Conservation (phyloP, 2,888 invertebrate species). For the Alloscopus bannaensis region DNA sequence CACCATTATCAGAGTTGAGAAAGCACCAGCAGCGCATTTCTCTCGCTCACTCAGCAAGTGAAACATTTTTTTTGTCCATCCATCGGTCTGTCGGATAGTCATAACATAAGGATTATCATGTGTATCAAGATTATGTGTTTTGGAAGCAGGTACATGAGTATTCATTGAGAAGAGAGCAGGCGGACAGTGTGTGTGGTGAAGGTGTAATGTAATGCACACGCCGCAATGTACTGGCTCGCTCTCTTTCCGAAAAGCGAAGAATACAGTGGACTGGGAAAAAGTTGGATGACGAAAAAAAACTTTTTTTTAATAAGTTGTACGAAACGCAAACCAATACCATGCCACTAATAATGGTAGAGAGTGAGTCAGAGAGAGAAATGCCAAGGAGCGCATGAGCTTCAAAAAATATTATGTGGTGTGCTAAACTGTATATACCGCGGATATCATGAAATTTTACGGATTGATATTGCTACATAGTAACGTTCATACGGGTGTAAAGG, state of each 20-base stretch:
- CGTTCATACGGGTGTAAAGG: too few species aligned
- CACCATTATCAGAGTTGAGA: slow-evolving; percentile 9
- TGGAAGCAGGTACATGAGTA: slow-evolving; percentile 1
- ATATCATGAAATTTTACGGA: slow-evolving; percentile 43
- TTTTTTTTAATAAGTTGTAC: slow-evolving; percentile 11
- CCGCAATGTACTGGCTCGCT: too few species aligned
- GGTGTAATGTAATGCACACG: too few species aligned
- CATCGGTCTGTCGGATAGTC: slow-evolving; percentile 13
- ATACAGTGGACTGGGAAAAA: slow-evolving; percentile 7
- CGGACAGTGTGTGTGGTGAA: too few species aligned
- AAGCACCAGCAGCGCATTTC: background rate
- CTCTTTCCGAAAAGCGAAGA: background rate
- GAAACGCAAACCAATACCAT: slow-evolving; percentile 25
- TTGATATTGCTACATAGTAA: slow-evolving; percentile 31
- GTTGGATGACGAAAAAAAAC: slow-evolving; percentile 40
- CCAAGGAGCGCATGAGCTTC: slow-evolving; percentile 48
- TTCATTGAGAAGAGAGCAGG: slow-evolving; percentile 14
- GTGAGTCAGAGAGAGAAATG: slow-evolving; percentile 14
- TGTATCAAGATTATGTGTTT: slow-evolving; percentile 17
- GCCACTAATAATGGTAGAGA: slow-evolving; percentile 35
- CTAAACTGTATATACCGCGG: slow-evolving; percentile 24
- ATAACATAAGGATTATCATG: background rate
- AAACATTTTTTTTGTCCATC: slow-evolving; percentile 3
- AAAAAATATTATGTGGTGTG: slow-evolving; percentile 17
- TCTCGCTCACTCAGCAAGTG: background rate